These are phyloP conservation scores for Daubentonia madagascariensis DNA, from an alignment of 2,113 vertebrate species.

Conservation along the genomic window DNA sequence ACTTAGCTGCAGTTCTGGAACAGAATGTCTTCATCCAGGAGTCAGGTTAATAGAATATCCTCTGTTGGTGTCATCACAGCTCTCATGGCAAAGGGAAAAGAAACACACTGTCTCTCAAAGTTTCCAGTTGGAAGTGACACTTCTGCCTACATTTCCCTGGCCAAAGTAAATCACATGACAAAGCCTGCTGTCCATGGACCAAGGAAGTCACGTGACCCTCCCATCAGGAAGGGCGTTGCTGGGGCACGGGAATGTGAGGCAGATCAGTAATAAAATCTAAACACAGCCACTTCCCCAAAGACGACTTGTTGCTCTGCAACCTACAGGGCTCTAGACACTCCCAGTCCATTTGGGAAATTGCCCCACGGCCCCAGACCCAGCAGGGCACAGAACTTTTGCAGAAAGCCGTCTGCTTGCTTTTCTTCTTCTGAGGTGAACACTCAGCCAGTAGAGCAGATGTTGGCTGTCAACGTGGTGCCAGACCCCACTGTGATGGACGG, in stretches of 20 bases:
- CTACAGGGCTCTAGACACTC: background rate
- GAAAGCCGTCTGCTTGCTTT: background rate
- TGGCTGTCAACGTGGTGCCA: slow-evolving; percentile 11
- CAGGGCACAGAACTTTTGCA: background rate
- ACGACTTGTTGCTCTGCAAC: background rate
- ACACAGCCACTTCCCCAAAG: background rate
- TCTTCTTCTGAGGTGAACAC: background rate
- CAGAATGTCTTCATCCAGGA: background rate
- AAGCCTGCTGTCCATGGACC: background rate
- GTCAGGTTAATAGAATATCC: background rate
- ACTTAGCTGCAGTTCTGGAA: background rate
- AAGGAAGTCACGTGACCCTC: background rate
- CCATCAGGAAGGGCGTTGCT: accelerated
- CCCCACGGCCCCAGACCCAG: background rate
- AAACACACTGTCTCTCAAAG: background rate
- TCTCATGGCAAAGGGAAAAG: background rate
- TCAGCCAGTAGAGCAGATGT: slow-evolving; percentile 35
- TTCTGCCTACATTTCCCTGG: background rate
- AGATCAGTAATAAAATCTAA: background rate
- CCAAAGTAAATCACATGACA: background rate
- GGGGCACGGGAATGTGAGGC: no score
- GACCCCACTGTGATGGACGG: slow-evolving; percentile 53
- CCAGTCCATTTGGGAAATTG: background rate
- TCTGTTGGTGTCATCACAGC: background rate
- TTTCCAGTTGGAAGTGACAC: background rate